These are phyloP conservation scores for Agapetus fuscipes DNA, from an alignment of 2,888 invertebrate species.

Conservation along the genomic window DNA sequence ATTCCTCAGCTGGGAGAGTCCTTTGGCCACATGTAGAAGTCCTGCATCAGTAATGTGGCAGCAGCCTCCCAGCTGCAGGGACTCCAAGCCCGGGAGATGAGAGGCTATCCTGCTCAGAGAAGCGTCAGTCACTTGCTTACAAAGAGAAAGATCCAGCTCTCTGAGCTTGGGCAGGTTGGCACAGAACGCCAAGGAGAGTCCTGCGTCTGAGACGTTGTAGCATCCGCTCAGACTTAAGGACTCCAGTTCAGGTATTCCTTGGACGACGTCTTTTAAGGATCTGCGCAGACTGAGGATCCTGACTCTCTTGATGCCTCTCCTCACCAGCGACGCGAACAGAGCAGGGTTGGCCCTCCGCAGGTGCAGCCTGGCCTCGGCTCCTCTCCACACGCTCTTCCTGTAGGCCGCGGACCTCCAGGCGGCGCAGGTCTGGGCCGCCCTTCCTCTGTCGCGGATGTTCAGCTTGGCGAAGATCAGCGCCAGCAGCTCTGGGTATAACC, in stretches of 20 bases:
- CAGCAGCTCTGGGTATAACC: conserved; percentile 85
- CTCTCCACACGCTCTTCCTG: conserved; percentile 87
- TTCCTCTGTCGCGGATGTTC: conserved; percentile 79
- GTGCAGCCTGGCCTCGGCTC: conserved; percentile 86
- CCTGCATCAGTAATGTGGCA: conserved; percentile 85
- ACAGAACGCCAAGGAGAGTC: conserved; percentile 73
- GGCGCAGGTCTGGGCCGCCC: conserved; percentile 82
- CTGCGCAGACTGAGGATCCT: conserved; percentile 81
- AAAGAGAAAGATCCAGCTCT: conserved; percentile 77
- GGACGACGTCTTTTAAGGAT: conserved; percentile 75
- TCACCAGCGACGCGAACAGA: conserved; percentile 76
- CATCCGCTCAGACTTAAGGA: conserved; percentile 87
- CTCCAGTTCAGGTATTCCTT: conserved; percentile 76
- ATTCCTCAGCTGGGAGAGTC: conserved; percentile 70
- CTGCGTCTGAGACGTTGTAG: conserved; percentile 84
- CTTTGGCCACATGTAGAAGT: conserved; percentile 77
- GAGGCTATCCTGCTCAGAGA: conserved; percentile 79
- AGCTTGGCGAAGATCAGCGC: conserved; percentile 87
- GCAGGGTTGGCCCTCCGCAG: conserved; percentile 73
- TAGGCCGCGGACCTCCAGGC: conserved; percentile 90
- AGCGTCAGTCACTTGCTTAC: conserved; percentile 92
- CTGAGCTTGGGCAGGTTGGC: conserved; percentile 67
- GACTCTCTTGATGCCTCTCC: conserved; percentile 78
- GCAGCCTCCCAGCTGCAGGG: conserved; percentile 85
- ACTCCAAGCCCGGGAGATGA: conserved; percentile 74